Percentiles rank a stretch among this genome's conserved stretches.
phyloP scores from a whole-genome alignment of 2,113 vertebrate species.

The Neoarius graeffei region DNA sequence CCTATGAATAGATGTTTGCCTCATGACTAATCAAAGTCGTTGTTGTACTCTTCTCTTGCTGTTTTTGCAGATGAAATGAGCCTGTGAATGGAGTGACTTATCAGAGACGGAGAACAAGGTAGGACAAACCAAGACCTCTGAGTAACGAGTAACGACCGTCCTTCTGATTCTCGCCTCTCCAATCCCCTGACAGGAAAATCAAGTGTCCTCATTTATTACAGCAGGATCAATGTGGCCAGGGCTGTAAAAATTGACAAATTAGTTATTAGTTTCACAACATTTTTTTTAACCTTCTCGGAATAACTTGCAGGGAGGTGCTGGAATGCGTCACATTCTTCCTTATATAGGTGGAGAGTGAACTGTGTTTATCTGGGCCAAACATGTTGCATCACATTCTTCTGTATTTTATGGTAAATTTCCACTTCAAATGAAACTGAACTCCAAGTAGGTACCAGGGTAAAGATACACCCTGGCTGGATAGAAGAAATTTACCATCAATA shows the following conservation, averaged over 20 bases:
- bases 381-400: neutral
- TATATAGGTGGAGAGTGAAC: slow-evolving; percentile 57
- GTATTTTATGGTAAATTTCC: neutral
- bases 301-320: slow-evolving; percentile 74
- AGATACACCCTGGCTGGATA: neutral
- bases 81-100: slow-evolving; percentile 66
- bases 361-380: neutral
- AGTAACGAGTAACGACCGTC: slow-evolving; percentile 76
- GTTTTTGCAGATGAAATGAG: slow-evolving; percentile 74
- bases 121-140: slow-evolving; percentile 73
- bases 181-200: slow-evolving; percentile 74
- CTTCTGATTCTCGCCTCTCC: slow-evolving; percentile 72
- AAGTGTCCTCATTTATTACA: slow-evolving; percentile 77
- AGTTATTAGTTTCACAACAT: slow-evolving; percentile 80
- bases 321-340: slow-evolving; percentile 57
- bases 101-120: slow-evolving; percentile 74
- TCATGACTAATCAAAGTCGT: slow-evolving; percentile 63
- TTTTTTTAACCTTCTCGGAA: slow-evolving; percentile 76
- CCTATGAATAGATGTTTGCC: slow-evolving; percentile 57
- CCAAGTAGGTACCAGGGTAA: neutral
- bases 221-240: slow-evolving; percentile 76
- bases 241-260: slow-evolving; percentile 82
- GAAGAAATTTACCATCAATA: neutral
- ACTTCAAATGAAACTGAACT: neutral
- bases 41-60: slow-evolving; percentile 57